Evolutionary conservation across 2,888 invertebrate species (phyloP).

Genomic region (Spatulosminthurus flaviceps): DNA sequence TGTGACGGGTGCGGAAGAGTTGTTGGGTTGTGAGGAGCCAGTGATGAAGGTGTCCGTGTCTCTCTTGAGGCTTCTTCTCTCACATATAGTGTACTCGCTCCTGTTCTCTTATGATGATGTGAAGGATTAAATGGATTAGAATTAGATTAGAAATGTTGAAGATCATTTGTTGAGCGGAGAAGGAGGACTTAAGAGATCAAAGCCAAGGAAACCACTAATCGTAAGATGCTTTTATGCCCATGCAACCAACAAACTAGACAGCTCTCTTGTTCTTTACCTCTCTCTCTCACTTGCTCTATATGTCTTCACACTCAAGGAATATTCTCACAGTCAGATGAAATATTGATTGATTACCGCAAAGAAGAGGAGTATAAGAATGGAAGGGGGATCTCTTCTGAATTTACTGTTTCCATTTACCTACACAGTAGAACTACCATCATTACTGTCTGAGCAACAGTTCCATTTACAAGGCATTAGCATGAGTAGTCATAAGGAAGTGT

Average conservation of each 20-base stretch:
- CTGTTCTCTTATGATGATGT: constrained; percentile 44
- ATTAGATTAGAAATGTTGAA: constrained; percentile 51
- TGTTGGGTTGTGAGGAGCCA: constrained; percentile 32
- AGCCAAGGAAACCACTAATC: constrained; percentile 50
- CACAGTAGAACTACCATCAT: too few species aligned
- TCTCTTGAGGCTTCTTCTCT: not conserved
- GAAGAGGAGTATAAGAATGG: constrained; percentile 23
- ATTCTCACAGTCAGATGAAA: constrained; percentile 56
- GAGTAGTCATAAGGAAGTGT: too few species aligned
- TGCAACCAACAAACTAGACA: not conserved
- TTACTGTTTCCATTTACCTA: constrained; percentile 9
- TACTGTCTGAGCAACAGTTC: too few species aligned
- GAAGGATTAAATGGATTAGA: constrained; percentile 49
- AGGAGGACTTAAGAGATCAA: constrained; percentile 58
- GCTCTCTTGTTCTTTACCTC: not conserved
- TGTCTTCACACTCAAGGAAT: constrained; percentile 32
- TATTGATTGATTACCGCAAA: constrained; percentile 58
- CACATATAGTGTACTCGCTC: not conserved
- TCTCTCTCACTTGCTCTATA: not conserved
- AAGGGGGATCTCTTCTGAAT: constrained; percentile 9
- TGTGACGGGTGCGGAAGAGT: constrained; percentile 46
- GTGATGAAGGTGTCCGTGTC: constrained; percentile 45
- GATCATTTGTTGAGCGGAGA: constrained; percentile 51
- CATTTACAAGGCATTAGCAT: too few species aligned
- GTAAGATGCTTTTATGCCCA: constrained; percentile 36